phyloP scores from a whole-genome alignment of 1,140 invertebrate species.

The Geopemphigus sp. region DNA sequence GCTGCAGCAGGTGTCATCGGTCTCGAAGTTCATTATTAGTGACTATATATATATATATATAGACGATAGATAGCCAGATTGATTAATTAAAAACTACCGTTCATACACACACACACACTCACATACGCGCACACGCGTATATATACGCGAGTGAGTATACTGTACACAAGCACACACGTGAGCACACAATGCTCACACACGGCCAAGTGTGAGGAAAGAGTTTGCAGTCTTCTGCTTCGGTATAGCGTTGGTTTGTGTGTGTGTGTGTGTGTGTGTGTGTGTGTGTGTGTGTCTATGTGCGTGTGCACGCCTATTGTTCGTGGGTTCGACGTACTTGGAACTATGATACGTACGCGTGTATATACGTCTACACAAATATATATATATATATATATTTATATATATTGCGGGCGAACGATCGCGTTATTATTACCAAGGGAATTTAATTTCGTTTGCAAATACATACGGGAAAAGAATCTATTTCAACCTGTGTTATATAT shows the following conservation, averaged over 20 bases:
- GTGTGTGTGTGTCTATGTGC: too few relatives aligned
- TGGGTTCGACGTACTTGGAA: conserved; percentile 33
- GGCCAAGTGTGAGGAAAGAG: background rate
- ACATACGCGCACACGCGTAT: background rate
- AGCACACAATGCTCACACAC: background rate
- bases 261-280: background rate
- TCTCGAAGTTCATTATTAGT: conserved; percentile 2
- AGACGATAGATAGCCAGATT: background rate
- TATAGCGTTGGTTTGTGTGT: too few relatives aligned
- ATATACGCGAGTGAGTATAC: background rate
- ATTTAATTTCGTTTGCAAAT: conserved; percentile 21
- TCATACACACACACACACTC: background rate
- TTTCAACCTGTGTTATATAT: too few relatives aligned
- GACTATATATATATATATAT: background rate
- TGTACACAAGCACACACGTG: background rate
- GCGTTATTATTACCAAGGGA: conserved; percentile 1
- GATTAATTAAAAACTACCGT: conserved; percentile 48
- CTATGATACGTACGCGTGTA: background rate
- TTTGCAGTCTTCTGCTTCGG: background rate
- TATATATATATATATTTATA: too few relatives aligned
- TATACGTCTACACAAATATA: too few relatives aligned
- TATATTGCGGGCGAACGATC: background rate
- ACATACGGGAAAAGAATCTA: too few relatives aligned
- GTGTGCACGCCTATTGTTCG: conserved; percentile 19
- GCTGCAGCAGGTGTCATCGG: conserved; percentile 4